phyloP scores from a whole-genome alignment of 2,888 invertebrate species.

The Coronaproctus castanopsis region DNA sequence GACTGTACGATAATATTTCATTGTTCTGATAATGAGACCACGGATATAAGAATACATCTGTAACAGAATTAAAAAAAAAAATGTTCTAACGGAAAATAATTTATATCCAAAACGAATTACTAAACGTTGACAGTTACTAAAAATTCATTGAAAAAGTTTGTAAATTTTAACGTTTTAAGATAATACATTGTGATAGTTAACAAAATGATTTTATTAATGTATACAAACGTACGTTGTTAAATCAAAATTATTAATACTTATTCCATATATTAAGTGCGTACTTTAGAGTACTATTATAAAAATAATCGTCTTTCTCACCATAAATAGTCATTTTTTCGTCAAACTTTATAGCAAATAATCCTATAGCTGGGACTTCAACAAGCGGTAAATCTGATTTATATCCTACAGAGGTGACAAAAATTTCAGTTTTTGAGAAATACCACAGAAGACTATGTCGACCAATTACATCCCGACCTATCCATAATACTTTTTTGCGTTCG shows the following conservation, averaged over 20 bases:
- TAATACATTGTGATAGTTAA: no score
- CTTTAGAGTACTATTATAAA: no score
- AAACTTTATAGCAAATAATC: slow-evolving; percentile 19
- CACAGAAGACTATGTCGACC: slow-evolving; percentile 66
- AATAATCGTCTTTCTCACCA: no score
- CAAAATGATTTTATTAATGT: no score
- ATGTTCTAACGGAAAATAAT: no score
- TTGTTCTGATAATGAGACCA: slow-evolving; percentile 7
- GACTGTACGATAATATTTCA: neutral
- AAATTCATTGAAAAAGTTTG: no score
- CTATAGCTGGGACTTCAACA: slow-evolving; percentile 22
- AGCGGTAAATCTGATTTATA: slow-evolving; percentile 16
- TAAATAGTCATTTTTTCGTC: neutral
- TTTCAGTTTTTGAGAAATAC: slow-evolving; percentile 17
- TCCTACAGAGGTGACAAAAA: slow-evolving; percentile 24
- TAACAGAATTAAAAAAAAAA: neutral
- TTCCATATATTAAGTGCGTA: no score
- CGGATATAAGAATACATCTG: slow-evolving; percentile 5
- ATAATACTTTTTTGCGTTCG: slow-evolving; percentile 32
- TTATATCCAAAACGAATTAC: no score
- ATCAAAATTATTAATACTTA: no score
- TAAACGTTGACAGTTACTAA: no score
- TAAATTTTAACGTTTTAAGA: no score
- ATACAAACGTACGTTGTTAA: no score
- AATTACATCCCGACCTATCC: slow-evolving; percentile 66